Conservation (phyloP, 2,113 vertebrate species). For the Saguinus midas region DNA sequence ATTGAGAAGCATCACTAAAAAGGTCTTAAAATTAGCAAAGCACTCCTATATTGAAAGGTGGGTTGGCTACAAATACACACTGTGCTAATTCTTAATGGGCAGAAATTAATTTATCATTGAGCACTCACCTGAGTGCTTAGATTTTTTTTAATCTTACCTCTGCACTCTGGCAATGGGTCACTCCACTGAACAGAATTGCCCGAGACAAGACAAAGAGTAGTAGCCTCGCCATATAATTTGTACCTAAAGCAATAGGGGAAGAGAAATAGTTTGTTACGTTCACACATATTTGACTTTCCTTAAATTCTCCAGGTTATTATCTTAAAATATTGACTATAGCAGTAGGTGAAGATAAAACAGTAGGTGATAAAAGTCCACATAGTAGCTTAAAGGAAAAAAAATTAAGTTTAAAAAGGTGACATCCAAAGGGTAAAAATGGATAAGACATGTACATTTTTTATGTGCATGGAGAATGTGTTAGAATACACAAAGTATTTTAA, state of each 20-base stretch:
- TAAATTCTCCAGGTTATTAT: not conserved
- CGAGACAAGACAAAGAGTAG: not conserved
- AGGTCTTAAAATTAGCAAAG: not conserved
- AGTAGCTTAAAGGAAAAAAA: not conserved
- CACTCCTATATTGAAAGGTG: not conserved
- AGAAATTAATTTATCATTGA: not conserved
- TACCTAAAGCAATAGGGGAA: constrained; percentile 65
- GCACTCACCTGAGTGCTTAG: not conserved
- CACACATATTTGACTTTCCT: accelerated
- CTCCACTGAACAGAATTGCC: constrained; percentile 47
- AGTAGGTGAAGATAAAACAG: constrained; percentile 3
- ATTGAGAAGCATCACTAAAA: not conserved
- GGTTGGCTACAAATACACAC: not conserved
- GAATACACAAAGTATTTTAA: not conserved
- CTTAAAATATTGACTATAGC: not conserved
- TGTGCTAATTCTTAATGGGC: not conserved
- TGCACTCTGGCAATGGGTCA: not conserved
- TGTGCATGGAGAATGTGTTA: not conserved
- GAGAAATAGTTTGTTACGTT: not conserved
- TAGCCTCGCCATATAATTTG: constrained; percentile 56
- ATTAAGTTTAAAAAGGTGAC: not conserved
- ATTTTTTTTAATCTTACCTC: constrained; percentile 50
- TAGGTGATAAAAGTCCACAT: not conserved
- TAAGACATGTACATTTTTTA: not conserved
- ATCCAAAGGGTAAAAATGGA: not conserved